Evolutionary conservation across 2,888 invertebrate genomes (phyloP).

Genomic region (Ochropleura plecta): DNA sequence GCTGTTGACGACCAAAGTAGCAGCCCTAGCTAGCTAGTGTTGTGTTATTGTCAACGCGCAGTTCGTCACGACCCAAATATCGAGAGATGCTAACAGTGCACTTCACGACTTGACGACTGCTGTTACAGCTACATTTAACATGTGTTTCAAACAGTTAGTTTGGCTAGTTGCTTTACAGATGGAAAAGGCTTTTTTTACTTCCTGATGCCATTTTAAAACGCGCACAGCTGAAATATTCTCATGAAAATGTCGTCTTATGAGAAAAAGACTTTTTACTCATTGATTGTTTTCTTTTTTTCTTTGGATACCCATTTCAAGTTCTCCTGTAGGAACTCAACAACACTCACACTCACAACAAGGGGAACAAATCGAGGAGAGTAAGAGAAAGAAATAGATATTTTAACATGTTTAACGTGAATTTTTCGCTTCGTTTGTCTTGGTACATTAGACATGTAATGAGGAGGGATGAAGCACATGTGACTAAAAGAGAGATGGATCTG

Average conservation of each 20-base stretch:
- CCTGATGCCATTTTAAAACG: slow-evolving; percentile 2
- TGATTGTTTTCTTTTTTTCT: too few species aligned
- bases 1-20: slow-evolving; percentile 3
- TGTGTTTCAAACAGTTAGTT: slow-evolving; percentile 17
- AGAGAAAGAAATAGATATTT: background rate
- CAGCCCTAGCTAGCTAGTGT: slow-evolving; percentile 64
- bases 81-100: slow-evolving; percentile 72
- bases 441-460: too few species aligned
- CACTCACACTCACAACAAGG: too few species aligned
- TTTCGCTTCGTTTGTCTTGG: background rate
- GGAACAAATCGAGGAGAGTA: background rate
- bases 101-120: slow-evolving; percentile 45
- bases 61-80: slow-evolving; percentile 80
- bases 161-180: slow-evolving; percentile 12
- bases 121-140: slow-evolving; percentile 10
- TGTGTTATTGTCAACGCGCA: slow-evolving; percentile 69
- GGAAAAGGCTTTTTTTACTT: slow-evolving; percentile 18
- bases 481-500: too few species aligned
- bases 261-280: background rate
- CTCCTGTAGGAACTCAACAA: too few species aligned
- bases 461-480: too few species aligned
- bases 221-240: background rate
- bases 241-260: background rate
- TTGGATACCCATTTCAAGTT: too few species aligned
- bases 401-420: background rate